Evolutionary conservation across 2,113 vertebrate genomes (phyloP).

Genomic region (Montifringilla adamsi): DNA sequence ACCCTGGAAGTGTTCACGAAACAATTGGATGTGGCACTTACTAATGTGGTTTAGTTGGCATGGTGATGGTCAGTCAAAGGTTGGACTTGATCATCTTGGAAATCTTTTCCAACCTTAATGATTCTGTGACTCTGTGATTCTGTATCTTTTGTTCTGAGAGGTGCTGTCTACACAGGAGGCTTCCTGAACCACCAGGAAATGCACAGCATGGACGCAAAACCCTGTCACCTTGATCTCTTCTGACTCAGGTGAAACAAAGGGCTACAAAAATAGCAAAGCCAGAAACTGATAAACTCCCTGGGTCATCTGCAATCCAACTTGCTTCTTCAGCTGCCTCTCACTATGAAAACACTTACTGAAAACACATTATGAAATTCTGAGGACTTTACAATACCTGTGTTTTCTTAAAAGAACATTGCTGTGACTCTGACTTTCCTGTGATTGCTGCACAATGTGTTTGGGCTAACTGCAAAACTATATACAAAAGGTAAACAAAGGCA

Average conservation of each 20-base stretch:
- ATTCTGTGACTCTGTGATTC: not conserved
- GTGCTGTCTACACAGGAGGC: not conserved
- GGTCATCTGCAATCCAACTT: not conserved
- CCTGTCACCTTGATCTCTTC: not conserved
- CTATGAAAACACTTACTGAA: not conserved
- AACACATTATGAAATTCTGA: not conserved
- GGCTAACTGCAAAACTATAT: not conserved
- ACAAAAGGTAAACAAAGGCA: not conserved
- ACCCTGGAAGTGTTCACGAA: not conserved
- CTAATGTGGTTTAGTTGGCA: not conserved
- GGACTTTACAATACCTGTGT: not conserved
- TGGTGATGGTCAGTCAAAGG: not conserved
- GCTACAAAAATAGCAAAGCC: not conserved
- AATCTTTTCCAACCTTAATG: not conserved
- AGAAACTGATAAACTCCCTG: not conserved
- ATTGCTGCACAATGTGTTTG: not conserved
- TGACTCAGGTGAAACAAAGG: not conserved
- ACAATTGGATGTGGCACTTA: accelerated
- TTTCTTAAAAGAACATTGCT: not conserved
- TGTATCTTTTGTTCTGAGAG: not conserved
- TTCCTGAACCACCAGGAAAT: not conserved
- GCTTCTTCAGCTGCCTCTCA: not conserved
- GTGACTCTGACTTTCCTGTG: not conserved
- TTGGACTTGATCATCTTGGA: not conserved
- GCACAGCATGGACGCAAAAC: not conserved